Evolutionary conservation across 1,140 invertebrate genomes (phyloP).

Genomic region (Colletes gigas): DNA sequence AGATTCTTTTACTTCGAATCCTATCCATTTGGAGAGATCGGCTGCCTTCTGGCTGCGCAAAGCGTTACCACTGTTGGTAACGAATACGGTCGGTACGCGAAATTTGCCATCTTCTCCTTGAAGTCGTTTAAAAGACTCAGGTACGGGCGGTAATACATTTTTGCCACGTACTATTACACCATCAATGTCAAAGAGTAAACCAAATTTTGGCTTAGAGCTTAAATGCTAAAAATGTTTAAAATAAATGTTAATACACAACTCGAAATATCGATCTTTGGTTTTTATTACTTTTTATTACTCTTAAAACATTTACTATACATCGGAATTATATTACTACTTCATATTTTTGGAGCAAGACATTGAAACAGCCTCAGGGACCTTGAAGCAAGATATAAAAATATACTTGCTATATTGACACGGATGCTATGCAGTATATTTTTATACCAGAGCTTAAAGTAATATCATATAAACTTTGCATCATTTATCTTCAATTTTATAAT

Average conservation of each 20-base stretch:
- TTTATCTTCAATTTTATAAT: background rate
- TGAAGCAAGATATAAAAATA: conserved; percentile 56
- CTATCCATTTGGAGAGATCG: conserved; percentile 85
- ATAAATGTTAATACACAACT: background rate
- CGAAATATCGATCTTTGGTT: background rate
- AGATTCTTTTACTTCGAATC: conserved; percentile 83
- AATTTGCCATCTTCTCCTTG: conserved; percentile 83
- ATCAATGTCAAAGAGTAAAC: conserved; percentile 88
- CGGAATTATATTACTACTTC: background rate
- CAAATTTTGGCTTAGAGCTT: conserved; percentile 81
- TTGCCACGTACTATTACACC: conserved; percentile 87
- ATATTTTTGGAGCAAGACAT: conserved; percentile 33
- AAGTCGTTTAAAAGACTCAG: conserved; percentile 82
- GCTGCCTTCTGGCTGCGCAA: conserved; percentile 83
- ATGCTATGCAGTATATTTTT: conserved; percentile 50
- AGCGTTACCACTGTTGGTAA: conserved; percentile 86
- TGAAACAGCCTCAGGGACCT: conserved; percentile 8
- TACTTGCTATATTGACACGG: conserved; percentile 4
- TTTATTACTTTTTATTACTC: background rate
- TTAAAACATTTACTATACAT: background rate
- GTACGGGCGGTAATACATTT: conserved; percentile 84
- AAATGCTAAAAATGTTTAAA: conserved; percentile 68
- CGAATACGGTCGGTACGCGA: conserved; percentile 86
- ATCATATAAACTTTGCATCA: conserved; percentile 14
- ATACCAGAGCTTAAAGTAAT: conserved; percentile 11